These are phyloP conservation scores for Drosophila carrolli DNA, from an alignment of 1,140 invertebrate species.

Conservation along the genomic window DNA sequence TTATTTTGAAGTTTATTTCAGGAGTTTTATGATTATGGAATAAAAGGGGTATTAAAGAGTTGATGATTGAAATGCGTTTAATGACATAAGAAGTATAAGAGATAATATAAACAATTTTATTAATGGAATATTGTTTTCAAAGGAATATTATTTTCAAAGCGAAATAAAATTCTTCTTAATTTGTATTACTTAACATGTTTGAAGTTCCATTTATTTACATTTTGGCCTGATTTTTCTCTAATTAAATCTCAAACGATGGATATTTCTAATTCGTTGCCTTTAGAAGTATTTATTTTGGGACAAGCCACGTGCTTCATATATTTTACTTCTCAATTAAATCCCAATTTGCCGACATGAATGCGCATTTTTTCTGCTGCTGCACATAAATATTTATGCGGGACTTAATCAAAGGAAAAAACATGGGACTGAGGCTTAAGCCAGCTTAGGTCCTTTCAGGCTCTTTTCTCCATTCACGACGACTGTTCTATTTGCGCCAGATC, in stretches of 20 bases:
- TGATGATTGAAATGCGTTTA: constrained; percentile 11
- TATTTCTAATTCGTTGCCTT: background rate
- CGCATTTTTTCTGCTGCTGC: constrained; percentile 35
- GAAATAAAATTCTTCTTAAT: background rate
- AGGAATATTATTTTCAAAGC: too few species aligned
- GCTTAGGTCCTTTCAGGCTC: constrained; percentile 11
- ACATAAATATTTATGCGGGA: constrained; percentile 74
- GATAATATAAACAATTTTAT: background rate
- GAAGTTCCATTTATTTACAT: background rate
- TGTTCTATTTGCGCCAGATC: constrained; percentile 43
- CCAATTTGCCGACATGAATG: constrained; percentile 51
- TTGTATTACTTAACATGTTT: constrained; percentile 9
- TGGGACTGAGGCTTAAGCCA: background rate
- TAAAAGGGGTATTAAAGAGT: constrained; percentile 3
- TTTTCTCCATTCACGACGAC: constrained; percentile 32
- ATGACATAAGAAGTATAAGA: background rate
- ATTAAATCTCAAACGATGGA: background rate
- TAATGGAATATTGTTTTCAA: too few species aligned
- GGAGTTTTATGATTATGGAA: constrained; percentile 9
- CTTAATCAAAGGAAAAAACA: constrained; percentile 60
- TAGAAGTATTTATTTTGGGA: background rate
- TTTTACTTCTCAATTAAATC: constrained; percentile 73
- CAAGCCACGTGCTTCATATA: constrained; percentile 20
- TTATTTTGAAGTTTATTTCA: constrained; percentile 21
- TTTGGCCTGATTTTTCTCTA: too few species aligned